A percentile compares a stretch with the other conserved stretches of the same genome.
Conservation (phyloP, 2,888 invertebrate genomes). For the Chirona hameri region DNA sequence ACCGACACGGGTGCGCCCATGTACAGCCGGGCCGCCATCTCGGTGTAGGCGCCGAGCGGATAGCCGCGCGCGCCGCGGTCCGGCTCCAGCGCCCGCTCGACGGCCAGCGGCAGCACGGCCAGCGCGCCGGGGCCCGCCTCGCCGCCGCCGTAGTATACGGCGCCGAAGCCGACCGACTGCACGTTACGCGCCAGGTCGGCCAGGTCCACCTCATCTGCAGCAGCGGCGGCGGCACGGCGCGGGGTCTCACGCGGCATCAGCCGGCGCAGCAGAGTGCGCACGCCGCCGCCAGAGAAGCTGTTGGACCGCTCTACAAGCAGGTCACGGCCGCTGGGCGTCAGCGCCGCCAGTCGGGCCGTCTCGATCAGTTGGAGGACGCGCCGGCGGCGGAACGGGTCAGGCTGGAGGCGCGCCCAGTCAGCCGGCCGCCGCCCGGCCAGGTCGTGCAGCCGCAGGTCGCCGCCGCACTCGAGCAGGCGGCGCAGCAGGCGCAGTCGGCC, state of each 20-base stretch:
- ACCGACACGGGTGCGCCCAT: conserved; percentile 42
- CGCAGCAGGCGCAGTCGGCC: conserved; percentile 46
- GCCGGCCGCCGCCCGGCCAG: conserved; percentile 45
- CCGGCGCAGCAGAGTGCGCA: background rate
- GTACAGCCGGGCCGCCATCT: conserved; percentile 42
- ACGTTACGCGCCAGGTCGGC: conserved; percentile 37
- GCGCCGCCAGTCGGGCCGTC: conserved; percentile 39
- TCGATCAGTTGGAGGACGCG: conserved; percentile 40
- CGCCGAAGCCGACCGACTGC: conserved; percentile 40
- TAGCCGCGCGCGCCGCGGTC: conserved; percentile 39
- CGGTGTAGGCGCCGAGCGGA: conserved; percentile 41
- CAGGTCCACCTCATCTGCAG: conserved; percentile 33
- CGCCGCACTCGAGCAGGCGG: conserved; percentile 48
- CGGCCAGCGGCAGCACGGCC: background rate
- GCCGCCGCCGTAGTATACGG: conserved; percentile 34
- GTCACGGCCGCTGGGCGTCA: conserved; percentile 37
- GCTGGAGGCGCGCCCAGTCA: conserved; percentile 41
- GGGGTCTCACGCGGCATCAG: background rate
- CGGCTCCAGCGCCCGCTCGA: conserved; percentile 39
- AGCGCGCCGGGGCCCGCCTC: background rate
- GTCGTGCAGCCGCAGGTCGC: conserved; percentile 50
- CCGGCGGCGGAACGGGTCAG: conserved; percentile 37
- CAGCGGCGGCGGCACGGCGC: background rate
- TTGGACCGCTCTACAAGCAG: conserved; percentile 35
- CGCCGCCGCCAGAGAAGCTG: background rate